Base-by-base conservation (phyloP, 2,113 vertebrate genomes). In the Phalacrocorax pelagicus region DNA sequence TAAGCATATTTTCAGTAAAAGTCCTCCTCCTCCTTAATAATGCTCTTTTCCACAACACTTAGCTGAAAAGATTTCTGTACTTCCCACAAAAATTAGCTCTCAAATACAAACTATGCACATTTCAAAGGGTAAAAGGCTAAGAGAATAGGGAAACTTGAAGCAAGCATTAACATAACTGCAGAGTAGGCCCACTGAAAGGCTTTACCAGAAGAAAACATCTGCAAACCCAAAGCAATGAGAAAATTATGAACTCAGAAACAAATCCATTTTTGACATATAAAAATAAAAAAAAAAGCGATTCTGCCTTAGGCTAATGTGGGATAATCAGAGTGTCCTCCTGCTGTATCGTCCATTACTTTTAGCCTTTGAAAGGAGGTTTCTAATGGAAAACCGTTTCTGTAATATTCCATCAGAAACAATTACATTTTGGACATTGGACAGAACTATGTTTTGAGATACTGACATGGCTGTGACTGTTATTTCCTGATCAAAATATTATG, bases 381-480 rank as follows among this genome's bases (percentile, higher is more conserved):
- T 32, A 21, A n/a, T 11, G 18, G 42, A 55, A 67, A 30, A 72
- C 32, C 2, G 2, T 57, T 82, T 86, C 58, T 61, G 21, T 12
- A 52, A 18, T 30, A 52, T 78, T 67, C 14, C 47, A 62, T 42
- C 23, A 54, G 49, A 79, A 88, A 49, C 2, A 67, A 22, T 8
- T n/a, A 38, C 3, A 26, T 72, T 88, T 88, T 91, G 21, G n/a
- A 58, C 36, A 17, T 12, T 21, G 17, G 52, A 95, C 86, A 63
- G 16, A 47, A 38, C 3, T 54, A 16, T 0, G 0, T 59, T 82
- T 78, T 1, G 0, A 74, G 30, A 52, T 52, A 70, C 22, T 80
- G 38, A 63, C 15, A 11, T 42, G 26, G 29, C 79, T n/a, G 9
- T 67, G 22, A 71, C 54, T 47, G 11, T n/a, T 65, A 69, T 19